Evolutionary conservation across 2,113 vertebrate species (phyloP).

Genomic region (Rhegmatorhina hoffmannsi): DNA sequence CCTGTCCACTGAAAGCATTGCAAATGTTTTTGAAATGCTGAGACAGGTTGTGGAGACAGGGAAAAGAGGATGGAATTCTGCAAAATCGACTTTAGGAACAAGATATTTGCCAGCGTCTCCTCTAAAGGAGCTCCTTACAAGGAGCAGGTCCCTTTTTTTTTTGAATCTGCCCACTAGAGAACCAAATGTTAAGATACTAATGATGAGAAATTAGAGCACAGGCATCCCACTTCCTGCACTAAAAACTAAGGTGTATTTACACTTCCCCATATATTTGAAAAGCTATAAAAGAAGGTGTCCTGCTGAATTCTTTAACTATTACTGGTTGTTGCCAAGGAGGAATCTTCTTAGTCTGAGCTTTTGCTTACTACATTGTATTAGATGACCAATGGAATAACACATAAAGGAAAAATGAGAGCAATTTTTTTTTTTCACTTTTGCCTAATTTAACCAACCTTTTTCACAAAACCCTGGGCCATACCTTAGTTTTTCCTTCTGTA

Average conservation of each 20-base stretch:
- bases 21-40: background rate
- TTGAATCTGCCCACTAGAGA: background rate
- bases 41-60: background rate
- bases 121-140: background rate
- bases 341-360: background rate
- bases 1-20: background rate
- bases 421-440: background rate
- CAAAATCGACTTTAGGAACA: background rate
- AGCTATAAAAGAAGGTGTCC: background rate
- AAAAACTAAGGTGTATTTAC: background rate
- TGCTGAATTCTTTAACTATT: background rate
- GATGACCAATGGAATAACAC: background rate
- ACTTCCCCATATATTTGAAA: background rate
- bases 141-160: background rate
- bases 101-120: background rate
- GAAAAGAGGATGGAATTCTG: background rate
- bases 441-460: background rate
- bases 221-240: background rate
- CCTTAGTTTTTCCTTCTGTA: conserved; percentile 1
- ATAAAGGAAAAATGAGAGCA: background rate
- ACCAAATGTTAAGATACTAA: background rate
- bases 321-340: background rate
- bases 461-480: background rate
- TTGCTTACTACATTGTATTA: background rate
- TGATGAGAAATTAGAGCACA: background rate